Base-by-base conservation (phyloP, 2,888 invertebrate species). In the Sepiola atlantica region DNA sequence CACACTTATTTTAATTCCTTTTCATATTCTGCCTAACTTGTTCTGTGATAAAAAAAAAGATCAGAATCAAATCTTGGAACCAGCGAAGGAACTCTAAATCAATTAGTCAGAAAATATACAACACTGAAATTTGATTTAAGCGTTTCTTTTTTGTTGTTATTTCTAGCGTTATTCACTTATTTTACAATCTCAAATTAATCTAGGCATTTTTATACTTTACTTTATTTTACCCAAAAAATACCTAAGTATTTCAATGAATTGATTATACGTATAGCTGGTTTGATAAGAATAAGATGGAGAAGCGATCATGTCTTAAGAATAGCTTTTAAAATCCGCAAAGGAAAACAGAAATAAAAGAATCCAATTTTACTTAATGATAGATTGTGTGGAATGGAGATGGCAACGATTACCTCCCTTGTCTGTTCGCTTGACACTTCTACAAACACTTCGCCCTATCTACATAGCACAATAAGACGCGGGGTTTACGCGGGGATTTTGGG, bases 371-470 rank as follows among this genome's bases (percentile, higher is more conserved):
- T 28, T n/a, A 77, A 77, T n/a, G 77, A 77, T 77, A 77, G 77
- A 77, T 12, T n/a, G 28, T 28, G 77, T 77, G 77, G 28, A 77
- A 28, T 28, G 28, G 61, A 61, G 28, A 61, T 61, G 28, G 16
- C 77, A 77, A 77, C 77, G n/a, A 77, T 77, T 77, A 77, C 77
- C 77, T 77, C 77, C 77, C 77, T 77, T 77, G 16, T n/a, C 77
- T n/a, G 77, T 77, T n/a, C n/a, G n/a, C 28, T 28, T n/a, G 77
- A n/a, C 77, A 77, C n/a, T 28, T 77, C 16, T n/a, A 12, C 77
- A 77, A 77, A 77, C 77, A 77, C 18, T n/a, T 77, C n/a, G 10
- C n/a, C 77, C 28, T 77, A n/a, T 77, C 77, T n/a, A 77, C 77
- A 77, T 12, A 77, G 77, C 8, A n/a, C 0, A 77, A n/a, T 77